phyloP scores from a whole-genome alignment of 2,888 invertebrate genomes.

The Lottia scabra region DNA sequence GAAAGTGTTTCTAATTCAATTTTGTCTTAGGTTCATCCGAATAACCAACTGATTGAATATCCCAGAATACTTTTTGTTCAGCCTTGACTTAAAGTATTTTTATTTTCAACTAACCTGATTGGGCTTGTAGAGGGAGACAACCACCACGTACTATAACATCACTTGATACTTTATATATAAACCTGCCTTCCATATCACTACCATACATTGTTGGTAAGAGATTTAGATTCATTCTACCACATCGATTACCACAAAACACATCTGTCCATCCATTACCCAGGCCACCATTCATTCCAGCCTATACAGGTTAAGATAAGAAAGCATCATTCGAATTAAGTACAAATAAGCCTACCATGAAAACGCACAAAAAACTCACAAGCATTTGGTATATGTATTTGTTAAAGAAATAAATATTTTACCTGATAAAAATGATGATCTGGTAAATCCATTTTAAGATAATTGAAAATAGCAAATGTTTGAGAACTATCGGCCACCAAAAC shows the following conservation, averaged over 20 bases:
- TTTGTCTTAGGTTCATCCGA: too few relatives aligned
- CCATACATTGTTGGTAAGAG: conserved; percentile 25
- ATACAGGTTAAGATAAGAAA: conserved; percentile 16
- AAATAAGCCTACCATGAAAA: too few relatives aligned
- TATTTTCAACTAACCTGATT: conserved; percentile 8
- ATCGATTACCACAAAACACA: conserved; percentile 32
- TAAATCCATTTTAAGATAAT: background rate
- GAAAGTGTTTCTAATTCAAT: too few relatives aligned
- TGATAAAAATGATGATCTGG: background rate
- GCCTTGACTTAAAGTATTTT: too few relatives aligned
- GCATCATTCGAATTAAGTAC: too few relatives aligned
- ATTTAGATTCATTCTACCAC: background rate
- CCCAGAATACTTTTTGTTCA: too few relatives aligned
- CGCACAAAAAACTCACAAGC: too few relatives aligned
- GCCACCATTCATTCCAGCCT: conserved; percentile 97
- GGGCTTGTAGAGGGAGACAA: conserved; percentile 33
- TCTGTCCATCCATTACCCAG: conserved; percentile 80
- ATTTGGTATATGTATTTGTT: too few relatives aligned
- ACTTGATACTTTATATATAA: conserved; percentile 45
- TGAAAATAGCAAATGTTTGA: background rate
- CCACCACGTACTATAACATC: conserved; percentile 52
- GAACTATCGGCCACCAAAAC: background rate
- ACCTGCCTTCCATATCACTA: conserved; percentile 50
- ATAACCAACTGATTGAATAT: too few relatives aligned
- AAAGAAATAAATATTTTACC: background rate